Evolutionary conservation across 2,888 invertebrate species (phyloP), one percentile per base, ranked within the genome.

Genomic region (Bombylius major): DNA sequence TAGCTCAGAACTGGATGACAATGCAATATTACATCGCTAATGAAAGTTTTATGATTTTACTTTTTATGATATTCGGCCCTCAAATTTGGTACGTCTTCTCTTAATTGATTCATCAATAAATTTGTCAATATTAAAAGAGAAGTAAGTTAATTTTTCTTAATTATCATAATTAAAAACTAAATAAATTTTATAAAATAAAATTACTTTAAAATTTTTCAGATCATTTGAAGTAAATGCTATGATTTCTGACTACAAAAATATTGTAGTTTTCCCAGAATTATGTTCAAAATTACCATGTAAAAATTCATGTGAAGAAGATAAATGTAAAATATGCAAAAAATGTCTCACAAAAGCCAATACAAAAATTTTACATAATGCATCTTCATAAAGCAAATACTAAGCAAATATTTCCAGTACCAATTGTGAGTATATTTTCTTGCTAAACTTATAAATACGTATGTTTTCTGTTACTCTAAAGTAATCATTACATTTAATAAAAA

Each of bases 271-370:
- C 67, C 80, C 87, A 0, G 79, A 82, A 45, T 72, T 81, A 57
- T 95, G 95, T 69, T 69, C 73, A 31, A 71, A 73, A 57, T 66
- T 75, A 50, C 65, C 73, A 57, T 81, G 80, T 64, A 76, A 80
- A 59, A 78, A 78, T 4, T 79, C 79, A 50, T 94, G 94, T 66
- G 77, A 79, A 49, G 71, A 76, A 1, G 69, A 81, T 0, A 78
- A 82, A 58, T 97, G 96, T 67, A 79, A 80, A 52, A 71, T 95
- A 1, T 97, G 97, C 69, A 78, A 79, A 61, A 82, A 82, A 0
- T 97, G 97, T 67, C 75, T 92, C 47, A 80, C 79, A 4, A 67
- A 75, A 2, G 79, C 79, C 42, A 76, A 84, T 45, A 78, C 78
- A 61, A 67, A 72, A 13, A 78, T 77, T 55, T 70, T 96, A 11